A percentile compares a stretch with the other conserved stretches of the same genome.
Conservation (phyloP, 2,888 invertebrate species). For the Bombylius major region DNA sequence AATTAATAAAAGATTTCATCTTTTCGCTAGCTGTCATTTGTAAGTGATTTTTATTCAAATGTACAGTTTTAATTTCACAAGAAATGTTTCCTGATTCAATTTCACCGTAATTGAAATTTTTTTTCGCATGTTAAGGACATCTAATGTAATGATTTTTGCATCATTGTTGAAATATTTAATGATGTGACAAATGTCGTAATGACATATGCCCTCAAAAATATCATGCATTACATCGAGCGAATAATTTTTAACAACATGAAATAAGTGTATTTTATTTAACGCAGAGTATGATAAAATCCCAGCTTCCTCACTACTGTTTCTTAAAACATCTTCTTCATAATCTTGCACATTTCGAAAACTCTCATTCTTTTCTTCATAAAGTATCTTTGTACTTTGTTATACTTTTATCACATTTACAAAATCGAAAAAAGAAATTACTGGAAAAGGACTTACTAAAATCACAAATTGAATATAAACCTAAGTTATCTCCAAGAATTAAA, state of each 20-base stretch:
- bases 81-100: slow-evolving; percentile 14
- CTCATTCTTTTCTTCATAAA: slow-evolving; percentile 7
- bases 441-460: slow-evolving; percentile 16
- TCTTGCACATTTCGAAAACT: slow-evolving; percentile 11
- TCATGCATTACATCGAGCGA: slow-evolving; percentile 19
- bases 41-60: slow-evolving; percentile 11
- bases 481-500: slow-evolving; percentile 6
- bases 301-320: slow-evolving; percentile 10
- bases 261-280: slow-evolving; percentile 10
- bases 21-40: slow-evolving; percentile 15
- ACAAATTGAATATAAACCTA: slow-evolving; percentile 14
- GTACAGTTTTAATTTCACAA: slow-evolving; percentile 3
- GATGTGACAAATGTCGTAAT: slow-evolving; percentile 16
- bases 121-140: slow-evolving; percentile 15
- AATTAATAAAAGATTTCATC: slow-evolving; percentile 12
- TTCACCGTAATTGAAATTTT: slow-evolving; percentile 14
- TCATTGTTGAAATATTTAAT: slow-evolving; percentile 10
- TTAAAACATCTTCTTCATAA: slow-evolving; percentile 10
- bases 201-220: slow-evolving; percentile 16
- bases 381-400: slow-evolving; percentile 11
- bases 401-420: slow-evolving; percentile 9
- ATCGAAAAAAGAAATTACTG: slow-evolving; percentile 15
- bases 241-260: slow-evolving; percentile 16
- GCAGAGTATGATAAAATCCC: slow-evolving; percentile 12
- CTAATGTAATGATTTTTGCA: slow-evolving; percentile 10